These are phyloP conservation scores for Beris chalybata DNA, from an alignment of 2,888 invertebrate species.

Conservation along the genomic window DNA sequence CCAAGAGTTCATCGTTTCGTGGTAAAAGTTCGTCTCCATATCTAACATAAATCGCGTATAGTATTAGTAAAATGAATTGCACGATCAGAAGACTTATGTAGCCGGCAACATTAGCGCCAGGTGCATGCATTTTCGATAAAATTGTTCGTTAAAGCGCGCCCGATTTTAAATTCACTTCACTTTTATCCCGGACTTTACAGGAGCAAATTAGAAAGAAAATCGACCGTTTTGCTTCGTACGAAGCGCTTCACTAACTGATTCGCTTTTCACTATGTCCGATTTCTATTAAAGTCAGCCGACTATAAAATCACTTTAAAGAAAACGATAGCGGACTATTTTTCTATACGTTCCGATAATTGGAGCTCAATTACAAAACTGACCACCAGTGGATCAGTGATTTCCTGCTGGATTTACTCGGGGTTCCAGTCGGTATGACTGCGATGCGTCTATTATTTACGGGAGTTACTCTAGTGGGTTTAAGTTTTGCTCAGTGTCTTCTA, in stretches of 20 bases:
- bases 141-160: not conserved
- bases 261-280: conserved; percentile 5
- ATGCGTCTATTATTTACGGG: too few relatives aligned
- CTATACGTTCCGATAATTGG: conserved; percentile 21
- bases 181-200: not conserved
- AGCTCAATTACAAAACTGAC: conserved; percentile 22
- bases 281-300: conserved; percentile 10
- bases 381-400: conserved; percentile 25
- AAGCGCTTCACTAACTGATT: not conserved
- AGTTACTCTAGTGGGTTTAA: too few relatives aligned
- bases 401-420: conserved; percentile 15
- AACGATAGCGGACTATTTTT: conserved; percentile 13
- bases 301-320: conserved; percentile 3
- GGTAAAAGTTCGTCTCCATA: conserved; percentile 55
- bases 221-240: not conserved
- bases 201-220: conserved; percentile 1
- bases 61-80: conserved; percentile 58
- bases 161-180: not conserved
- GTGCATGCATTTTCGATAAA: conserved; percentile 49
- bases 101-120: conserved; percentile 51
- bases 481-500: too few relatives aligned
- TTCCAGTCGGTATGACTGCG: not conserved
- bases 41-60: conserved; percentile 59
- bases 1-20: conserved; percentile 26
- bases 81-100: conserved; percentile 57